phyloP scores from a whole-genome alignment of 2,797 vertebrate species.

The Silurus aristotelis region DNA sequence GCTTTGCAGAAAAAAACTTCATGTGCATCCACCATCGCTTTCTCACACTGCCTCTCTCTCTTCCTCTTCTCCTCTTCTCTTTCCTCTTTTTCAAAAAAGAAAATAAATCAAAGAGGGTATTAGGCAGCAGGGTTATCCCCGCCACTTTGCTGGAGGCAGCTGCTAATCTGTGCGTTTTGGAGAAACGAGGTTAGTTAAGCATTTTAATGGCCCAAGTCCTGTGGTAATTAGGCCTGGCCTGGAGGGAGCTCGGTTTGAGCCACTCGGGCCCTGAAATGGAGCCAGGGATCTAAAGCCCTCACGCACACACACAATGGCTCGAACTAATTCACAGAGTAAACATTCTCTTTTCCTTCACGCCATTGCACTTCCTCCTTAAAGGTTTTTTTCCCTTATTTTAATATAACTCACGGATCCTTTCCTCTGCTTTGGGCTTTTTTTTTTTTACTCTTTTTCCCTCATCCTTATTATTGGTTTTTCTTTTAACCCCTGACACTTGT shows the following conservation, averaged over 20 bases:
- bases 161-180: constrained; percentile 95
- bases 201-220: constrained; percentile 99
- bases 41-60: constrained; percentile 23
- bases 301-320: constrained; percentile 93
- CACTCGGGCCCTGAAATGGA: constrained; percentile 98
- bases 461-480: constrained; percentile 3
- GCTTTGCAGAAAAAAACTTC: constrained; percentile 6
- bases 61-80: constrained; percentile 32
- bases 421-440: constrained; percentile 3
- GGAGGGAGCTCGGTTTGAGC: constrained; percentile 91
- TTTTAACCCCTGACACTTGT: neutral
- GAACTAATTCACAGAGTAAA: constrained; percentile 99
- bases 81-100: constrained; percentile 67
- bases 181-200: constrained; percentile 97
- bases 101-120: constrained; percentile 91
- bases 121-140: constrained; percentile 92
- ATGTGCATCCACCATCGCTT: constrained; percentile 12
- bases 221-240: constrained; percentile 99
- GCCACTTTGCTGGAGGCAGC: constrained; percentile 88
- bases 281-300: constrained; percentile 91
- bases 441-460: constrained; percentile 26
- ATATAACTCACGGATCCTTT: constrained; percentile 30
- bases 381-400: constrained; percentile 53
- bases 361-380: constrained; percentile 93
- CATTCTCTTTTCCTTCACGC: constrained; percentile 94